Percentiles rank a stretch among this genome's conserved stretches.
These are phyloP conservation scores for Chymomyza costata DNA, from an alignment of 1,140 invertebrate genomes.

Conservation along the genomic window DNA sequence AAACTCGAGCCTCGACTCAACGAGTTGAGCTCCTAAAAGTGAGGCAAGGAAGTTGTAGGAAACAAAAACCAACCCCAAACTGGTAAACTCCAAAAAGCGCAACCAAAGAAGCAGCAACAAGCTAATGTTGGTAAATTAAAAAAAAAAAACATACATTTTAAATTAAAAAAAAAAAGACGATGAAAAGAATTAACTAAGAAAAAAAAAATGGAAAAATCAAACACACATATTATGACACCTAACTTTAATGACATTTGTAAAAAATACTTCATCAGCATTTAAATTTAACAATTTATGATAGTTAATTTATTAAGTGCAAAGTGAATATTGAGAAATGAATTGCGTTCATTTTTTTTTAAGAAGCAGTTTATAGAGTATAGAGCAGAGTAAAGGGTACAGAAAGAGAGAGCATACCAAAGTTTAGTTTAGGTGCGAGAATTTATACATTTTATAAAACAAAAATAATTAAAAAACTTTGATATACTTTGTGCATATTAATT, in stretches of 20 bases:
- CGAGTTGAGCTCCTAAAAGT: constrained; percentile 2
- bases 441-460: constrained; percentile 2
- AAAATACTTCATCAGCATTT: constrained; percentile 71
- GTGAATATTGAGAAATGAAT: too few species aligned
- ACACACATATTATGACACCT: constrained; percentile 59
- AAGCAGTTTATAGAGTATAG: constrained; percentile 13
- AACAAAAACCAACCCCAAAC: constrained; percentile 1
- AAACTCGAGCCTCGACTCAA: constrained; percentile 2
- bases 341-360: constrained; percentile 24
- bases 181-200: constrained; percentile 13
- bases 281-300: constrained; percentile 65
- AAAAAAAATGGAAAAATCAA: constrained; percentile 35
- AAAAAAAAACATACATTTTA: constrained; percentile 20
- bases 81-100: constrained; percentile 48
- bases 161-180: constrained; percentile 20
- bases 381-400: constrained; percentile 8
- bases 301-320: constrained; percentile 53
- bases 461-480: too few species aligned
- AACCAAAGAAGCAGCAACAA: constrained; percentile 62
- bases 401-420: constrained; percentile 59
- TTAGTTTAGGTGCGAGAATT: constrained; percentile 52
- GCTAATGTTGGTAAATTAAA: constrained; percentile 44
- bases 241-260: constrained; percentile 73
- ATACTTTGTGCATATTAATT: constrained; percentile 60
- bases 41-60: constrained; percentile 1